phyloP scores from a whole-genome alignment of 2,113 vertebrate genomes.

The Erythrolamprus reginae region DNA sequence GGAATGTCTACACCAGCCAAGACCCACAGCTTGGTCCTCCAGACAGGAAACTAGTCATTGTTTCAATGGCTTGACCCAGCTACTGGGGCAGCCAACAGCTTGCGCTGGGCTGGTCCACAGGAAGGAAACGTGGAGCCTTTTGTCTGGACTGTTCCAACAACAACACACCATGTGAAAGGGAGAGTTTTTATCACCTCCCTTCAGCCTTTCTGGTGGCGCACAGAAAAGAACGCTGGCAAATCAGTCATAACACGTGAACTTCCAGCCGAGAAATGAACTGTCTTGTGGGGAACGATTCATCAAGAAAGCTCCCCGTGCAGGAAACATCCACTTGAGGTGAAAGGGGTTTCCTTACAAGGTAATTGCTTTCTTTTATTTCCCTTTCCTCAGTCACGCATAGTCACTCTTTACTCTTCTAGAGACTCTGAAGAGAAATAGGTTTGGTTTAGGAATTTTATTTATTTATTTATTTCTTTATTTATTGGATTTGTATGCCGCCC shows the following conservation, averaged over 20 bases:
- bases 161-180: neutral
- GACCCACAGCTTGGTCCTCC: neutral
- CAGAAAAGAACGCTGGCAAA: neutral
- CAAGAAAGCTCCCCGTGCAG: neutral
- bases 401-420: neutral
- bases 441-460: neutral
- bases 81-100: conserved; percentile 20
- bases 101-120: neutral
- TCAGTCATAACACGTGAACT: neutral
- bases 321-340: neutral
- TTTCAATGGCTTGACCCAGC: neutral
- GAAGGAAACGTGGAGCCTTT: conserved; percentile 23
- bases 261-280: neutral
- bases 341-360: neutral
- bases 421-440: neutral
- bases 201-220: neutral
- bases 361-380: neutral
- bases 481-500: too few species aligned
- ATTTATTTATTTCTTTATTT: too few species aligned
- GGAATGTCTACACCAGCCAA: neutral
- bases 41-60: conserved; percentile 4
- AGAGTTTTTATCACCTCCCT: neutral
- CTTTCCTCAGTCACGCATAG: neutral
- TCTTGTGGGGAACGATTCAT: neutral
- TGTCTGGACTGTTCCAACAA: neutral